These are phyloP conservation scores for Hystrix brachyura DNA, from an alignment of 2,113 vertebrate genomes.

Conservation along the genomic window DNA sequence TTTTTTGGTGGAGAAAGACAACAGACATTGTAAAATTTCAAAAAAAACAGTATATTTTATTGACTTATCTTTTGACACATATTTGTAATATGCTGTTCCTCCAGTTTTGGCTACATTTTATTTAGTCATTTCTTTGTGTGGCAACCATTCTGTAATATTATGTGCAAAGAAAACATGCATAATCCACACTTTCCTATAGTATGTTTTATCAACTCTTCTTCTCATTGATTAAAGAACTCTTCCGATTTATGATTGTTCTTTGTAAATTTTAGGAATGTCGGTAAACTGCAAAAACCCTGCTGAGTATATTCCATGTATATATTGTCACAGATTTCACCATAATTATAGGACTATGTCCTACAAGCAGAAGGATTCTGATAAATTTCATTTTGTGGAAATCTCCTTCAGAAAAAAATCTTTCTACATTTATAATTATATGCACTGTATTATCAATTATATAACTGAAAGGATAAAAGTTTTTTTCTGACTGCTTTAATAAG, in stretches of 20 bases:
- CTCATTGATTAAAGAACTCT: background rate
- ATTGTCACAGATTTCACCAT: background rate
- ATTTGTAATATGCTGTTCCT: background rate
- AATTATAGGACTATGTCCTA: background rate
- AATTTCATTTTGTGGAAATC: background rate
- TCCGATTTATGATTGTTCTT: background rate
- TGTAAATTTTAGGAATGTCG: background rate
- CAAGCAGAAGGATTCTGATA: background rate
- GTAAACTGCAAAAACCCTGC: background rate
- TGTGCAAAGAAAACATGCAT: background rate
- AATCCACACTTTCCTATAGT: background rate
- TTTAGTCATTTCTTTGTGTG: background rate
- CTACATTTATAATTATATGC: background rate
- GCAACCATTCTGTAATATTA: background rate
- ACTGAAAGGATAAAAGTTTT: background rate
- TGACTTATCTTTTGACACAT: background rate
- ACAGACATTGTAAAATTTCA: background rate
- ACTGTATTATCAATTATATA: background rate
- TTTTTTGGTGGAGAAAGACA: background rate
- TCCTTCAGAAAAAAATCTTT: background rate
- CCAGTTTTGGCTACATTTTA: background rate
- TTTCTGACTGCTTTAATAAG: background rate
- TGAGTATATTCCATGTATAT: background rate
- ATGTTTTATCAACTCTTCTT: background rate
- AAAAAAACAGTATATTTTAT: background rate